Evolutionary conservation across 2,113 vertebrate species (phyloP).

Genomic region (Equus przewalskii): DNA sequence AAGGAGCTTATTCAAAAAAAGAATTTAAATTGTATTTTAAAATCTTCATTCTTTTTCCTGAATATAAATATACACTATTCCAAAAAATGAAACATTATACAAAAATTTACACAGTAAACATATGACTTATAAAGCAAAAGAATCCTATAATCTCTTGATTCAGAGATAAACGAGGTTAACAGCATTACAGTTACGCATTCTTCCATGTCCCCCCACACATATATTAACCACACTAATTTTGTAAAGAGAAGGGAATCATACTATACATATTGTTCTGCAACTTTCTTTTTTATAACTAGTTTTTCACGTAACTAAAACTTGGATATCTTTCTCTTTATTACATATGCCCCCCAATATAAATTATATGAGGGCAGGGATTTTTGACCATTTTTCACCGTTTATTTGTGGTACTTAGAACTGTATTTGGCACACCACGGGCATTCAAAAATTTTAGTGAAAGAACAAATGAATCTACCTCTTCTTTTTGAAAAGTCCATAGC

Average conservation of each 20-base stretch:
- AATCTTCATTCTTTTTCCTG: conserved; percentile 9
- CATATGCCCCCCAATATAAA: not conserved
- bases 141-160: conserved; percentile 38
- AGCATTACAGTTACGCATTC: not conserved
- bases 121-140: not conserved
- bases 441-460: not conserved
- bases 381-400: not conserved
- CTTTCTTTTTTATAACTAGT: not conserved
- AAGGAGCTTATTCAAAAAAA: conserved; percentile 44
- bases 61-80: conserved; percentile 27
- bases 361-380: not conserved
- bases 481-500: not conserved
- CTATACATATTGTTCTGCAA: not conserved
- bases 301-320: conserved; percentile 1
- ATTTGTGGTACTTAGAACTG: not conserved
- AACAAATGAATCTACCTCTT: conserved; percentile 8
- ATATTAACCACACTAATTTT: not conserved
- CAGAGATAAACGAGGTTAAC: not conserved
- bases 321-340: not conserved
- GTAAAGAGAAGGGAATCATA: not conserved
- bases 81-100: conserved; percentile 28
- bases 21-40: conserved; percentile 32
- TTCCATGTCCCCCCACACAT: not conserved
- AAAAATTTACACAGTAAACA: conserved; percentile 45
- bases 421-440: not conserved